These are phyloP conservation scores for Montipora foliosa DNA, from an alignment of 64 coral and sea anemone genomes.

Conservation along the genomic window DNA sequence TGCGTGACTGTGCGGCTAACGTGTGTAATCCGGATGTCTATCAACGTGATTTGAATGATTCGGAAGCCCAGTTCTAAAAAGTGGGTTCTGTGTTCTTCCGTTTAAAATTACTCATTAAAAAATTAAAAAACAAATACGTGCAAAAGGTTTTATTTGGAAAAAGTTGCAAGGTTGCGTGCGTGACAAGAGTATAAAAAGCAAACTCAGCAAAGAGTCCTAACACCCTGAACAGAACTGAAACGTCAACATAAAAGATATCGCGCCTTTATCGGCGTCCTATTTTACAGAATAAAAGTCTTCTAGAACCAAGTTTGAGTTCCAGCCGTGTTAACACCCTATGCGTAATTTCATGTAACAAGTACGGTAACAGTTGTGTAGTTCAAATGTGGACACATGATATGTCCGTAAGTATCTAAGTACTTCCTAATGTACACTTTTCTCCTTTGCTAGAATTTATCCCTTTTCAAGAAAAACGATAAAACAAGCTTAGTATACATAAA, in stretches of 20 bases:
- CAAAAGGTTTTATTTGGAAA: neutral
- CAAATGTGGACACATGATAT: neutral
- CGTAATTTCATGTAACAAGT: too few species aligned
- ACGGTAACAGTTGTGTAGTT: too few species aligned
- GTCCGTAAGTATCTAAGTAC: neutral
- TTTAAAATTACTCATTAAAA: neutral
- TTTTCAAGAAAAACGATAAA: neutral
- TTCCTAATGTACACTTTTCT: too few species aligned
- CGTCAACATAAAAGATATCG: too few species aligned
- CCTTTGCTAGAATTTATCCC: too few species aligned
- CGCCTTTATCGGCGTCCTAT: too few species aligned
- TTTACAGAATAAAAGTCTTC: too few species aligned
- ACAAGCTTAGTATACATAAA: neutral
- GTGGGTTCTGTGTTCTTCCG: neutral
- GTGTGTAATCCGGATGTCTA: slow-evolving; percentile 5
- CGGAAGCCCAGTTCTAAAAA: neutral
- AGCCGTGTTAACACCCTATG: too few species aligned
- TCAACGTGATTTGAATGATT: slow-evolving; percentile 3
- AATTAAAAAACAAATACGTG: neutral
- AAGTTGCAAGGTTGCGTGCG: slow-evolving; percentile 1
- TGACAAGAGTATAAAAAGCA: neutral
- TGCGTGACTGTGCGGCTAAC: slow-evolving; percentile 3
- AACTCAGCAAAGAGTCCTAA: too few species aligned
- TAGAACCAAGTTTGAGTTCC: too few species aligned
- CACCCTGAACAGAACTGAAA: too few species aligned